Percentiles rank a stretch among this genome's conserved stretches.
Evolutionary conservation across 2,888 invertebrate species (phyloP).

Genomic region (Drosophila ezoana): DNA sequence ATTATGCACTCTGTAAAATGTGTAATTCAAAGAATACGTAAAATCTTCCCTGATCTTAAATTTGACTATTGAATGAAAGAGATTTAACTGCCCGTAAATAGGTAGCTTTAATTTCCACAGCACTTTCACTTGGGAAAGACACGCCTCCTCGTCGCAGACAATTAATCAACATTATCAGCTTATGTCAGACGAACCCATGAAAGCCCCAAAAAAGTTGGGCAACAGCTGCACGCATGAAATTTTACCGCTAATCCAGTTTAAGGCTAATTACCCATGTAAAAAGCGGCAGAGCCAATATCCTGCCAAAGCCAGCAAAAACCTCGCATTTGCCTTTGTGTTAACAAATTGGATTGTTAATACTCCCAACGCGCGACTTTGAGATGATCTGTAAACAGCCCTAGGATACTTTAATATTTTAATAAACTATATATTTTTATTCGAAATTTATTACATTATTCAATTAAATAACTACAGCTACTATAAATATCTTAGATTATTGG

Average conservation of each 20-base stretch:
- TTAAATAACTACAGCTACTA: too few relatives aligned
- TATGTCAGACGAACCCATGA: conserved; percentile 58
- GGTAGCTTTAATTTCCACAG: neutral
- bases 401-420: neutral
- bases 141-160: conserved; percentile 7
- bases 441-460: too few relatives aligned
- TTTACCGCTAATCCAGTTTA: conserved; percentile 51
- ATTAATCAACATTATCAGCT: conserved; percentile 75
- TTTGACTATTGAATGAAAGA: neutral
- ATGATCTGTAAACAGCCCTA: neutral
- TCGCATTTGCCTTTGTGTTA: conserved; percentile 1
- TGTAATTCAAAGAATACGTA: neutral
- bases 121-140: conserved; percentile 7
- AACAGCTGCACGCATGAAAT: conserved; percentile 43
- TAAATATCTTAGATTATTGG: too few relatives aligned
- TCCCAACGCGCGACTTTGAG: neutral
- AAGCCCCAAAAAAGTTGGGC: conserved; percentile 12
- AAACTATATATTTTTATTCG: too few relatives aligned
- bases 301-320: conserved; percentile 31
- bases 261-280: conserved; percentile 48
- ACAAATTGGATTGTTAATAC: conserved; percentile 21
- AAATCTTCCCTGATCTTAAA: neutral
- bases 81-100: neutral
- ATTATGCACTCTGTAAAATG: conserved; percentile 14
- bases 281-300: conserved; percentile 32